Evolutionary conservation across 1,140 invertebrate genomes (phyloP).

Genomic region (Drosophila grimshawi): DNA sequence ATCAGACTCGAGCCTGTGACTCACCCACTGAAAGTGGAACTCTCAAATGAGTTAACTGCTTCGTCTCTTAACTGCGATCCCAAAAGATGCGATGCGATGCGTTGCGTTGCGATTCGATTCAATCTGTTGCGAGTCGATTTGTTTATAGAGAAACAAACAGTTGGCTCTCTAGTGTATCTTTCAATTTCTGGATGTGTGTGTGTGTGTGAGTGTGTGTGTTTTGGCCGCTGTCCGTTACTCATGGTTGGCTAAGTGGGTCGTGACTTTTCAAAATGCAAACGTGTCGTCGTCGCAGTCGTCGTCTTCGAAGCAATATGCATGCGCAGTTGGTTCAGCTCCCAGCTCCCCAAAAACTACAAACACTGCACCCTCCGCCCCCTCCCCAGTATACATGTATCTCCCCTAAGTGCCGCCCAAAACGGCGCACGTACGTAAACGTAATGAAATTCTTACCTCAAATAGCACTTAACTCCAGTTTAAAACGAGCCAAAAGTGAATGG

Average conservation of each 20-base stretch:
- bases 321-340: conserved; percentile 56
- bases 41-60: conserved; percentile 32
- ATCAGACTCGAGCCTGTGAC: conserved; percentile 40
- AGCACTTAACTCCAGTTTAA: conserved; percentile 83
- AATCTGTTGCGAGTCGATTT: conserved; percentile 58
- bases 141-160: conserved; percentile 78
- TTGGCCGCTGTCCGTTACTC: conserved; percentile 75
- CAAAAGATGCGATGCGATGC: conserved; percentile 28
- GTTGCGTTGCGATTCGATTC: conserved; percentile 23
- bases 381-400: background rate
- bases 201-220: conserved; percentile 42
- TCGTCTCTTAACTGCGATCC: conserved; percentile 18
- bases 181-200: conserved; percentile 6
- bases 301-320: conserved; percentile 54
- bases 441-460: conserved; percentile 83
- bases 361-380: background rate
- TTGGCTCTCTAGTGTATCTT: conserved; percentile 49
- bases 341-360: conserved; percentile 20
- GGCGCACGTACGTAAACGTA: conserved; percentile 78
- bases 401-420: conserved; percentile 43
- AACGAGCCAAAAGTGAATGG: conserved; percentile 82
- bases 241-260: conserved; percentile 81
- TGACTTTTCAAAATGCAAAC: conserved; percentile 83
- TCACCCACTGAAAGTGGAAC: conserved; percentile 34
- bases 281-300: conserved; percentile 71